Base-by-base conservation (phyloP, 2,113 vertebrate genomes). In the Oncorhynchus keta region DNA sequence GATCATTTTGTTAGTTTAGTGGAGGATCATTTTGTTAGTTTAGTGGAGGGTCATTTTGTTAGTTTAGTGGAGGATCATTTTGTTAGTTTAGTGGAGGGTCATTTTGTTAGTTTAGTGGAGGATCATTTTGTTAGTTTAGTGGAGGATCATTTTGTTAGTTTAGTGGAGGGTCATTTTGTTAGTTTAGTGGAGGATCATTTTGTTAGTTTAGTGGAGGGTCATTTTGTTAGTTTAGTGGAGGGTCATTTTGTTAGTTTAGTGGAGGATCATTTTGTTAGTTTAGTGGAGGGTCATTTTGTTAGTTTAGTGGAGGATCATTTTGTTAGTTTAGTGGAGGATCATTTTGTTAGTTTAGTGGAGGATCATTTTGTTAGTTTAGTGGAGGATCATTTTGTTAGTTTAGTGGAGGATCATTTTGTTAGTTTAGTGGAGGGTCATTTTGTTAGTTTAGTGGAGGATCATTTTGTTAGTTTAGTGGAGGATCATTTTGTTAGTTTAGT, bases 21-120 rank as follows among this genome's bases (percentile, higher is more conserved):
- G 81, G 73, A 45, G 77, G 1, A 65, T 83, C 72, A 62, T 85
- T 35, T 35, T 7, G 35, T 35, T 35, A 7, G 35, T 35, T 35
- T 35, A 1, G 35, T 35, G 35, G 1, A 1, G 35, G 6, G 0
- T 35, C 6, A 35, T 69, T 69, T 71, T 74, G 49, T 12, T 62
- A 70, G 48, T 49, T 71, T 28, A 32, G 24, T 57, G 81, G 73
- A 45, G 22, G 74, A 71, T 83, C 24, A 32, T 68, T 69, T 71
- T 75, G 65, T 12, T 62, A 68, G 48, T 35, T 35, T 35, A 7
- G 32, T 35, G 32, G 24, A n/a, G n/a, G n/a, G n/a, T n/a, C n/a
- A n/a, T n/a, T n/a, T n/a, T n/a, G n/a, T n/a, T n/a, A n/a, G n/a
- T n/a, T n/a, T n/a, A n/a, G n/a, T n/a, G n/a, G n/a, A n/a, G n/a